Percentiles rank a stretch among this genome's conserved stretches.
phyloP scores from a whole-genome alignment of 2,797 vertebrate species.

The Sebastes trivittatus region DNA sequence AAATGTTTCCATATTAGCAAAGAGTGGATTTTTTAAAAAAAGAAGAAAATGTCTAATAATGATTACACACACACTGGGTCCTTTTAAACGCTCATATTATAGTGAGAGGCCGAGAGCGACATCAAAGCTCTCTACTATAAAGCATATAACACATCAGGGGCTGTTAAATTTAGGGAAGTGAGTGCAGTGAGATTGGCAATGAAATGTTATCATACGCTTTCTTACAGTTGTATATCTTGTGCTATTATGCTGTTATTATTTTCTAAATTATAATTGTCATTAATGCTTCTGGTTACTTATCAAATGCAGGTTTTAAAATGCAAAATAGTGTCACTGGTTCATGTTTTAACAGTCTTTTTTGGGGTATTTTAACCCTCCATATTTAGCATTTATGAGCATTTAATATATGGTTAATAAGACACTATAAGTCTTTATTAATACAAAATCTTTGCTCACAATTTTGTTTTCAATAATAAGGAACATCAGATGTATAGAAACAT shows the following conservation, averaged over 20 bases:
- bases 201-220: background rate
- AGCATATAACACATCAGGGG: constrained; percentile 28
- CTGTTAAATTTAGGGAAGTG: constrained; percentile 33
- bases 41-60: constrained; percentile 47
- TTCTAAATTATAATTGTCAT: background rate
- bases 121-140: constrained; percentile 45
- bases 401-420: background rate
- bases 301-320: background rate
- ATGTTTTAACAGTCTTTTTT: background rate
- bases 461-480: no score
- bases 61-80: constrained; percentile 32
- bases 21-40: background rate
- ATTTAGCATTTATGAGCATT: background rate
- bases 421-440: background rate
- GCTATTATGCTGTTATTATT: background rate
- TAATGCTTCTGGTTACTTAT: background rate
- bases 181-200: constrained; percentile 2
- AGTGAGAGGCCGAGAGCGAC: constrained; percentile 21
- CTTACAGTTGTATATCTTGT: background rate
- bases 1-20: constrained; percentile 65
- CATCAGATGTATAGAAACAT: fast-evolving
- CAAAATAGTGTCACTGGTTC: background rate
- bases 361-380: background rate
- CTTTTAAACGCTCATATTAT: constrained; percentile 51
- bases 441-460: no score